phyloP scores from a whole-genome alignment of 2,113 vertebrate species.

The Pterophyllum scalare region DNA sequence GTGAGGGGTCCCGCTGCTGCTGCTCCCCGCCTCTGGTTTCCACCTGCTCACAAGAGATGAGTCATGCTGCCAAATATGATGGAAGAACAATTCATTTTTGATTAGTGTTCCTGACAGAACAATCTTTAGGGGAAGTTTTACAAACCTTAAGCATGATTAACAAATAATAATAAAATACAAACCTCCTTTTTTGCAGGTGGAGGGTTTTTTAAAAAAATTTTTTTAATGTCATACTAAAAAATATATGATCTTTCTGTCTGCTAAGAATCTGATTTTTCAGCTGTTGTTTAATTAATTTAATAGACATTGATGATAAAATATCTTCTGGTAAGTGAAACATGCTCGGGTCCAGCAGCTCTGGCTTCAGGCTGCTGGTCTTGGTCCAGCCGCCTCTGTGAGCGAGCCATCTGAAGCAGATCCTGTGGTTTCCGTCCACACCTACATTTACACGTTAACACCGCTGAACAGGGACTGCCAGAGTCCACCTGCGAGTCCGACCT shows the following conservation, averaged over 20 bases:
- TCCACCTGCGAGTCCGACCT: not conserved
- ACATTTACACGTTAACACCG: not conserved
- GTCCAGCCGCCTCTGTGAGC: not conserved
- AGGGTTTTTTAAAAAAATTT: not conserved
- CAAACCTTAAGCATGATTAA: not conserved
- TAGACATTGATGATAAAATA: not conserved
- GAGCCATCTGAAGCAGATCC: accelerated
- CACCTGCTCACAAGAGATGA: too few species aligned
- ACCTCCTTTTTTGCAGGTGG: not conserved
- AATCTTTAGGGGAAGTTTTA: not conserved
- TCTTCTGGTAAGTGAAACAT: not conserved
- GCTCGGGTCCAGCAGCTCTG: not conserved
- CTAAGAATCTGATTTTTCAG: not conserved
- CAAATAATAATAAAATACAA: not conserved
- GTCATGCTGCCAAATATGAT: too few species aligned
- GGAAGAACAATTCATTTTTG: not conserved
- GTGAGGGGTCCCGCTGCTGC: too few species aligned
- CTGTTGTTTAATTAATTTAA: not conserved
- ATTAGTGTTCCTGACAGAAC: too few species aligned
- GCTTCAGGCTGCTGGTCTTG: not conserved
- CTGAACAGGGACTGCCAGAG: not conserved
- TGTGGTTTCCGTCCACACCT: not conserved
- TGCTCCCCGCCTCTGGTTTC: not conserved
- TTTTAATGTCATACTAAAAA: too few species aligned
- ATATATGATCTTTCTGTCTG: too few species aligned